A percentile compares a stretch with the other conserved stretches of the same genome.
phyloP scores from a whole-genome alignment of 2,888 invertebrate genomes.

The Metallyticus violacea region DNA sequence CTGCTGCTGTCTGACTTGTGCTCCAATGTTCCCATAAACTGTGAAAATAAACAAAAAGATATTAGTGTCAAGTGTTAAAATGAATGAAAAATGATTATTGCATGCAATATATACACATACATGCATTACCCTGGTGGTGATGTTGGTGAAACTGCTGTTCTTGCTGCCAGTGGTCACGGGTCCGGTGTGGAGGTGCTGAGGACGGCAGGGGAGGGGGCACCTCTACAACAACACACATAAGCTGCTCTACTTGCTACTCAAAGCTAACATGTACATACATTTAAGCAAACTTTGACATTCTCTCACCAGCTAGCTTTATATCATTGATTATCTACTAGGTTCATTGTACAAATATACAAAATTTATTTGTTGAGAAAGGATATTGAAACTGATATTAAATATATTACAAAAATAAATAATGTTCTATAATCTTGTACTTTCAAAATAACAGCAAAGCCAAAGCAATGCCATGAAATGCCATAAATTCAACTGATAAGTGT shows the following conservation, averaged over 20 bases:
- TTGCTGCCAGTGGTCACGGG: constrained; percentile 10
- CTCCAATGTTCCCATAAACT: constrained; percentile 47
- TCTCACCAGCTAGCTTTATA: too few relatives aligned
- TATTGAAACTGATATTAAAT: too few relatives aligned
- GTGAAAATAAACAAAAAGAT: constrained; percentile 39
- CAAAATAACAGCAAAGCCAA: too few relatives aligned
- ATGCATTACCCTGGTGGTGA: constrained; percentile 7
- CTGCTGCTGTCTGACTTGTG: constrained; percentile 44
- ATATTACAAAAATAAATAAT: neutral
- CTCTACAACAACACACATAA: constrained; percentile 44
- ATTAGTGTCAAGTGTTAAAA: neutral
- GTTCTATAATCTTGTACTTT: too few relatives aligned
- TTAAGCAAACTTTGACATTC: neutral
- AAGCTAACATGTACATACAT: neutral
- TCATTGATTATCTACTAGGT: too few relatives aligned
- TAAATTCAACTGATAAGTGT: too few relatives aligned
- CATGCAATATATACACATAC: neutral
- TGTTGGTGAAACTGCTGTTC: neutral
- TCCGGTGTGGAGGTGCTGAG: constrained; percentile 47
- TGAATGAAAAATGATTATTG: neutral
- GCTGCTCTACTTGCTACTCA: neutral
- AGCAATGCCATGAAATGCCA: too few relatives aligned
- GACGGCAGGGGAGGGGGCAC: constrained; percentile 59
- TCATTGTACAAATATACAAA: too few relatives aligned
- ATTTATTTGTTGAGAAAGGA: too few relatives aligned